Base-by-base conservation (phyloP, 2,797 vertebrate genomes). In the Molossus molossus region DNA sequence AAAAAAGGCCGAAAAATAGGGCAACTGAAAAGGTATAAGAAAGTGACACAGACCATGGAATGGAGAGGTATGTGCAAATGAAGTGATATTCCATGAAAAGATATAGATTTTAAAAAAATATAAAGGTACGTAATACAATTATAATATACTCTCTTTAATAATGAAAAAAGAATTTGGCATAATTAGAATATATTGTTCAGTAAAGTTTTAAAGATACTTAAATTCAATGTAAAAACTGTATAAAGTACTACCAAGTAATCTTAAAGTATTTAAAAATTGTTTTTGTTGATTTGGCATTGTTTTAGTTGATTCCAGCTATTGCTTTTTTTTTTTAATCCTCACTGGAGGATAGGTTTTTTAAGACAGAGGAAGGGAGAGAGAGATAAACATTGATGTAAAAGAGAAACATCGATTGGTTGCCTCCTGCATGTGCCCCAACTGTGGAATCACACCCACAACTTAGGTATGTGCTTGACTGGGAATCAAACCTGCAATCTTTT, bases 181-280 rank as follows among this genome's bases (percentile, higher is more conserved):
- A 58, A 65, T 53, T 70, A 50, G 72, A 80, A 53, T 37, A n/a
- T 33, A 62, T 57, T 76, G 33, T 69, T 79, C 20, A 40, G 57
- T 81, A 33, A 91, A 84, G 23, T n/a, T 79, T 55, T 70, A 85
- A 88, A 85, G 45, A 48, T 57, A 82, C 37, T 89, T 91, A 53
- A 57, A 65, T 86, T 86, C 37, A 70, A 40, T 76, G 18, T 77
- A 57, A 82, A 83, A 94, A 76, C 23, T 70, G 50, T 55, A 70
- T 13, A 76, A 62, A 70, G 10, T 7, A 73, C n/a, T 60, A 17
- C 27, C 27, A 72, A 72, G 12, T 65, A 64, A 70, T 57, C 73
- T 48, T 20, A 90, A 82, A 77, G 69, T 53, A 29, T 48, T 83
- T 83, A 11, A 29, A 48, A 60, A 33, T 37, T 20, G 1, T 73